A percentile compares a stretch with the other conserved stretches of the same genome.
These are phyloP conservation scores for Ophioderma brevispina DNA, from an alignment of 35 echinoderm and acorn worm species.

Conservation along the genomic window DNA sequence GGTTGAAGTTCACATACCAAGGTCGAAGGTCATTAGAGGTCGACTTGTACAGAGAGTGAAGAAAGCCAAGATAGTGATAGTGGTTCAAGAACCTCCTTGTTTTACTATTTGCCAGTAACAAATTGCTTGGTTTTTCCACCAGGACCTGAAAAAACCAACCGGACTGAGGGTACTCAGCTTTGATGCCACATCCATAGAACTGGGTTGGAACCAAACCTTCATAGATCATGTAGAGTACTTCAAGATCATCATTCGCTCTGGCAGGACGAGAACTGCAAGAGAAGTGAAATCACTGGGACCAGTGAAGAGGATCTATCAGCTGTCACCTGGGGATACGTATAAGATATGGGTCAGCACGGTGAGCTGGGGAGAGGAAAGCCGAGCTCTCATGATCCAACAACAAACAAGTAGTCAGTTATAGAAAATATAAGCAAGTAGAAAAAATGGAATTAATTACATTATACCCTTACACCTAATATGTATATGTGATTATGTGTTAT, in stretches of 20 bases:
- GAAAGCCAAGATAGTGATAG: no score
- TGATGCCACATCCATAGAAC: neutral
- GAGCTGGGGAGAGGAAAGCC: neutral
- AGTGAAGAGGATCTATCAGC: neutral
- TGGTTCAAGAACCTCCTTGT: no score
- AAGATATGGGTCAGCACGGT: neutral
- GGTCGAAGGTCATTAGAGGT: no score
- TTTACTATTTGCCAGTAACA: no score
- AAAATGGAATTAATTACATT: no score
- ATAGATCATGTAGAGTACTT: neutral
- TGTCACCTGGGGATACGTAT: neutral
- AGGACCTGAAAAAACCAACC: neutral
- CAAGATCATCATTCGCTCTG: neutral
- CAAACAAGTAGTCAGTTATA: neutral
- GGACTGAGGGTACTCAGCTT: neutral
- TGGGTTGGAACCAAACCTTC: neutral
- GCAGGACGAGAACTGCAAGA: neutral
- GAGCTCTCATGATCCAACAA: neutral
- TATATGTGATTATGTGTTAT: no score
- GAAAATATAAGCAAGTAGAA: neutral
- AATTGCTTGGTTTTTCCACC: no score
- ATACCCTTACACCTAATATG: no score
- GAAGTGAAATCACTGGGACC: neutral
- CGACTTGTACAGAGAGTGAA: no score
- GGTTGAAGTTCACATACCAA: no score